Evolutionary conservation across 1,140 invertebrate genomes (phyloP).

Genomic region (Heliconius hermathena): DNA sequence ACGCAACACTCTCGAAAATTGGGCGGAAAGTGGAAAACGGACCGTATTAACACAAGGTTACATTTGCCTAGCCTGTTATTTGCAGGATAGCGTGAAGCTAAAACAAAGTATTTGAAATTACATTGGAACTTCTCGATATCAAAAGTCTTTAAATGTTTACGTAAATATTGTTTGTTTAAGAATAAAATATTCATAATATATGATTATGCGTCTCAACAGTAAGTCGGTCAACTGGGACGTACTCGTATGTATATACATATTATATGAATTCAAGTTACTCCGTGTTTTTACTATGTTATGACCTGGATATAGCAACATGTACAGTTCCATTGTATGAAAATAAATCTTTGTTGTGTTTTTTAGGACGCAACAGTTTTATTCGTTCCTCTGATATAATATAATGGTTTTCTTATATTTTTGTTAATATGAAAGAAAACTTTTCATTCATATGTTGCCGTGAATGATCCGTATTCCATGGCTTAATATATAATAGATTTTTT

Average conservation of each 20-base stretch:
- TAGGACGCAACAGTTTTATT: constrained; percentile 2
- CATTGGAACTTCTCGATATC: too few species aligned
- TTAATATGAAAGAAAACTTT: background rate
- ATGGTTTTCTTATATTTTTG: background rate
- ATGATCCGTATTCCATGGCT: too few species aligned
- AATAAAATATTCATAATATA: background rate
- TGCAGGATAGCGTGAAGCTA: too few species aligned
- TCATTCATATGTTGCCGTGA: too few species aligned
- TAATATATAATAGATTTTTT: too few species aligned
- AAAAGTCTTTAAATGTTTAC: background rate
- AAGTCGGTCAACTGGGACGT: constrained; percentile 13
- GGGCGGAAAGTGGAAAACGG: too few species aligned
- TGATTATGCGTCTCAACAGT: background rate
- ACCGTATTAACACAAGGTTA: too few species aligned
- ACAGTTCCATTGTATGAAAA: constrained; percentile 8
- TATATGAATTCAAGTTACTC: constrained; percentile 5
- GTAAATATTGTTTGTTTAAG: background rate
- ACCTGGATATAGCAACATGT: constrained; percentile 6
- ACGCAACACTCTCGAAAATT: too few species aligned
- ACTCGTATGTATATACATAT: background rate
- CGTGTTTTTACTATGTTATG: constrained; percentile 12
- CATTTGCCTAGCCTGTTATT: too few species aligned
- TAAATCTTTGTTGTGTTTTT: constrained; percentile 11
- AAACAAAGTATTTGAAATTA: too few species aligned
- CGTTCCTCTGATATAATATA: background rate